Percentiles rank a stretch among this genome's conserved stretches.
Conservation (phyloP, 2,113 vertebrate species). For the Rhinichthys klamathensis region DNA sequence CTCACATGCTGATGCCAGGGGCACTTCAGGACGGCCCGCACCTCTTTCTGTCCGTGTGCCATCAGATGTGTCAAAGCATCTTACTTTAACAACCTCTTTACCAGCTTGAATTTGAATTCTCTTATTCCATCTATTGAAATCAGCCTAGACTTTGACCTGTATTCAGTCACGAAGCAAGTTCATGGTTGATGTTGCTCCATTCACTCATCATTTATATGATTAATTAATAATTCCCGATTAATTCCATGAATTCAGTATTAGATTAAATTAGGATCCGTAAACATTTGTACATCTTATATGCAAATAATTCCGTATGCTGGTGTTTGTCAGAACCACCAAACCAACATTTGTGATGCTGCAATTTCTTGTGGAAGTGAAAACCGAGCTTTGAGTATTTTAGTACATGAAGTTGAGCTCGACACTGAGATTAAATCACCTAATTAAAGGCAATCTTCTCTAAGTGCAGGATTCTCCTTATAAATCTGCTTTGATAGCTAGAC, state of each 20-base stretch:
- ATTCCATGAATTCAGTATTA: no score
- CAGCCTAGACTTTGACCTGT: not conserved
- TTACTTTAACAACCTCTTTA: not conserved
- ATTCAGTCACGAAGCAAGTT: not conserved
- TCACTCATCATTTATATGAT: no score
- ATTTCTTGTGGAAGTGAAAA: not conserved
- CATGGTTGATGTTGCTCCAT: not conserved
- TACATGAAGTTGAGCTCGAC: not conserved
- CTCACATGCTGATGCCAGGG: conserved; percentile 43
- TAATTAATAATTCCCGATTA: no score
- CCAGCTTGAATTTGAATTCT: not conserved
- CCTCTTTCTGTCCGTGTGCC: not conserved
- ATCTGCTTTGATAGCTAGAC: not conserved
- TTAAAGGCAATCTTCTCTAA: not conserved
- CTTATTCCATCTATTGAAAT: not conserved
- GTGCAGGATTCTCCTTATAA: not conserved
- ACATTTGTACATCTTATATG: no score
- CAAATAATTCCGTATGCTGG: no score
- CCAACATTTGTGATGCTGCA: no score
- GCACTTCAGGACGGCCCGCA: not conserved
- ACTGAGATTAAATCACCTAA: not conserved
- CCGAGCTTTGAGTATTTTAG: not conserved
- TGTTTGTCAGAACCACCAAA: no score
- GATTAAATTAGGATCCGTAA: no score
- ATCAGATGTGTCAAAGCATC: not conserved